Evolutionary conservation across 2,113 vertebrate genomes (phyloP), one percentile per base, ranked within the genome.

Genomic region (Ciconia maguari): DNA sequence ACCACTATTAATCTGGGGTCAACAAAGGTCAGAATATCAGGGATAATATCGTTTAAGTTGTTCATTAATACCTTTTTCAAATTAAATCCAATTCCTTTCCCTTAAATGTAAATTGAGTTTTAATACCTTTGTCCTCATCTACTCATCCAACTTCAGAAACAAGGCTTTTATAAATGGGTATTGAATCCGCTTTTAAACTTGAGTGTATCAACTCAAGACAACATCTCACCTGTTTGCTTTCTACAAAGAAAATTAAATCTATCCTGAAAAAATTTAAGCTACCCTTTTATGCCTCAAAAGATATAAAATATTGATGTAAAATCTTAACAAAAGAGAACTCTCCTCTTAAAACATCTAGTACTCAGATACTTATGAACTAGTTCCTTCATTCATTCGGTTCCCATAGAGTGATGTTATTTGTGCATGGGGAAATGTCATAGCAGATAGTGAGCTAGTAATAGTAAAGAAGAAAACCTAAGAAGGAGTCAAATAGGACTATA

Each of bases 1-100:
- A 99, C 99, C 94, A 99, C 99, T 51, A 99, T 99, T 97, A 99
- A 99, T 95, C 98, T 99, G 86, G 99, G 99, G 58, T 99, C 99
- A 94, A 99, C 99, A 78, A 99, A 99, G 99, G 99, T 99, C 57
- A 97, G 97, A 83, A 49, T 62, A 24, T 41, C 44, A 76, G 34
- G 11, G 36, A 72, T 75, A 49, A 26, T 42, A 19, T 57, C 0
- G 6, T 89, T 93, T 76, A 72, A 52, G 4, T 34, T 76, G 15
- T 85, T 65, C 6, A 5, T 58, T 20, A 76, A 41, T 76, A 19
- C 10, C 4, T 79, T 64, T 46, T 17, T 83, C 51, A 68, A 76
- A 69, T 46, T 79, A 54, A 62, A 54, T 69, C n/a, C 7, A 49
- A 11, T 75, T 72, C 30, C 7, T 6, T 84, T 89, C 36, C 24